Evolutionary conservation across 2,113 vertebrate species (phyloP).

Genomic region (Hydropotes inermis): DNA sequence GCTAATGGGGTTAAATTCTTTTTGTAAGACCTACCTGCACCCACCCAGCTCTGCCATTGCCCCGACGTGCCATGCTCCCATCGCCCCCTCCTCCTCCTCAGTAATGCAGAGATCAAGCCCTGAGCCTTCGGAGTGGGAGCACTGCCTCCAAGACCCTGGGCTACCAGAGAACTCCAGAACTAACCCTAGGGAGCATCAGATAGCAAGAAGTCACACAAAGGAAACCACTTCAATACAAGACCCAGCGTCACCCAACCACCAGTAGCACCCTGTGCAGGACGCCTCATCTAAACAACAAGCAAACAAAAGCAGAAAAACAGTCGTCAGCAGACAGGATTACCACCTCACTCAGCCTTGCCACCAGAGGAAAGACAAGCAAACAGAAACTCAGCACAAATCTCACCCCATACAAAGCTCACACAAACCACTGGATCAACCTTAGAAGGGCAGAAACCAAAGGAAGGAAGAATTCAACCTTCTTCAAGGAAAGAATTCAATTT

Average conservation of each 20-base stretch:
- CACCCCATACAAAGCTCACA: not conserved
- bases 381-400: not conserved
- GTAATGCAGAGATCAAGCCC: not conserved
- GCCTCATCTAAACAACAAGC: not conserved
- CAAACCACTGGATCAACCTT: not conserved
- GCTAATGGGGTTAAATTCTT: not conserved
- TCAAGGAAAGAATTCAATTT: not conserved
- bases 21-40: not conserved
- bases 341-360: not conserved
- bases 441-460: not conserved
- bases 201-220: not conserved
- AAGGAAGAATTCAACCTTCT: not conserved
- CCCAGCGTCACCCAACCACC: accelerated
- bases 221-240: not conserved
- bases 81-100: not conserved
- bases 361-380: not conserved
- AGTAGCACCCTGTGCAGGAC: not conserved
- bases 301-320: not conserved
- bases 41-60: not conserved
- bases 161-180: not conserved
- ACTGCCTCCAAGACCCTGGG: not conserved
- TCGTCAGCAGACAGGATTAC: not conserved
- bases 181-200: not conserved
- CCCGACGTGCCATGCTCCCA: not conserved
- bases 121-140: not conserved